Percentiles rank a stretch among this genome's conserved stretches.
Evolutionary conservation across 2,797 vertebrate species (phyloP).

Genomic region (Acanthurus lineatus): DNA sequence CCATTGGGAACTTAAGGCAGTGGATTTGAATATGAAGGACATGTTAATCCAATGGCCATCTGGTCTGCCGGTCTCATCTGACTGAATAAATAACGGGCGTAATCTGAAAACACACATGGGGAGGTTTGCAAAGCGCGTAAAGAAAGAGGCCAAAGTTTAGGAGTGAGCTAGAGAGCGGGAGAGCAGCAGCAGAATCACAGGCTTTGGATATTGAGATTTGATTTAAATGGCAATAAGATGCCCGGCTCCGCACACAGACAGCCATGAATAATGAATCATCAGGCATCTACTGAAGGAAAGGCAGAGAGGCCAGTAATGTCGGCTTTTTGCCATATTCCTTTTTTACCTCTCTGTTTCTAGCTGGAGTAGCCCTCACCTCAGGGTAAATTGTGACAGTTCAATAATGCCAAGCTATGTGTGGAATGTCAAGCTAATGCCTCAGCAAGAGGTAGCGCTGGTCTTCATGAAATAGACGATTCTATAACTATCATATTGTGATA

Average conservation of each 20-base stretch:
- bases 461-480: constrained; percentile 62
- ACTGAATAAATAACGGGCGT: constrained; percentile 85
- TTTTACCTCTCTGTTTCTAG: constrained; percentile 70
- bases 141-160: constrained; percentile 78
- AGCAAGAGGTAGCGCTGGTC: constrained; percentile 67
- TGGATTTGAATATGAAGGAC: constrained; percentile 88
- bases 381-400: constrained; percentile 87
- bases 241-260: constrained; percentile 76
- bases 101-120: constrained; percentile 86
- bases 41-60: constrained; percentile 88
- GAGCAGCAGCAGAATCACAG: constrained; percentile 56
- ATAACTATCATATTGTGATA: constrained; percentile 16
- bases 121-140: constrained; percentile 67
- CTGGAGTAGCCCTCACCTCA: constrained; percentile 76
- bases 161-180: constrained; percentile 53
- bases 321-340: constrained; percentile 73
- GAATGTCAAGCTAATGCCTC: constrained; percentile 85
- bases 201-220: constrained; percentile 80
- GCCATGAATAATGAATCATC: constrained; percentile 84
- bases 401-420: constrained; percentile 87
- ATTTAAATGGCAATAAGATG: constrained; percentile 87
- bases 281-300: constrained; percentile 61
- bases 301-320: constrained; percentile 69
- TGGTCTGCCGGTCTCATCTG: constrained; percentile 84
- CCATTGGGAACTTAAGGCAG: constrained; percentile 78